Base-by-base conservation (phyloP, 2,888 invertebrate genomes). In the Craniophora ligustri region DNA sequence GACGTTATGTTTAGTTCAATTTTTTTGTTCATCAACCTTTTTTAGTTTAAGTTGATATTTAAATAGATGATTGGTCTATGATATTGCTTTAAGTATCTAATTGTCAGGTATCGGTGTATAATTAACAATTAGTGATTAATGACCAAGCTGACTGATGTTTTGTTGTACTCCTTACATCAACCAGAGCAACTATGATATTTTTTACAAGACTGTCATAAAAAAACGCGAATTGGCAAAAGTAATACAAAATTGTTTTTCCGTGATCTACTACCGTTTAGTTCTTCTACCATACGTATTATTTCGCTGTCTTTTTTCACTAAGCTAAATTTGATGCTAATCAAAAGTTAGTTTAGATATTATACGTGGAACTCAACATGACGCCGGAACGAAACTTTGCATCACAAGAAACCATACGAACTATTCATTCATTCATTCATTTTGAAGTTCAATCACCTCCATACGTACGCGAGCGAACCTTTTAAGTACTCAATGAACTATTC, bases 361-460 rank as follows among this genome's bases (percentile, higher is more conserved):
- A 26, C 26, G 10, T n/a, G 10, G 26, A 26, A 26, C 26, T 5
- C 26, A 26, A 26, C 8, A 26, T n/a, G 2, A 23, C 39, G 34
- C n/a, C 41, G 13, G 21, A 40, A 42, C 14, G 2, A 14, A 35
- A 32, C 28, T 49, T 28, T 23, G 45, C 23, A 38, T 31, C 19
- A 39, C 15, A 51, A 42, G 16, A 34, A 19, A 49, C 31, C 11
- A 35, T 28, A 36, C 3, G 6, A 42, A 42, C 34, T 40, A 1
- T 2, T 23, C 6, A 42, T 31, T 56, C 19, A 48, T 56, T 57
- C 28, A 7, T 10, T n/a, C n/a, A n/a, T 28, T 42, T 49, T 28
- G 2, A 58, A 42, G 65, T 65, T 64, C 62, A 63, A 19, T 53
- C 34, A 63, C 64, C 62, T 64, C 36, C 14, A 39, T 14, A n/a